A percentile compares a stretch with the other conserved stretches of the same genome.
phyloP scores from a whole-genome alignment of 2,888 invertebrate species.

The Pyrrhosoma nymphula region DNA sequence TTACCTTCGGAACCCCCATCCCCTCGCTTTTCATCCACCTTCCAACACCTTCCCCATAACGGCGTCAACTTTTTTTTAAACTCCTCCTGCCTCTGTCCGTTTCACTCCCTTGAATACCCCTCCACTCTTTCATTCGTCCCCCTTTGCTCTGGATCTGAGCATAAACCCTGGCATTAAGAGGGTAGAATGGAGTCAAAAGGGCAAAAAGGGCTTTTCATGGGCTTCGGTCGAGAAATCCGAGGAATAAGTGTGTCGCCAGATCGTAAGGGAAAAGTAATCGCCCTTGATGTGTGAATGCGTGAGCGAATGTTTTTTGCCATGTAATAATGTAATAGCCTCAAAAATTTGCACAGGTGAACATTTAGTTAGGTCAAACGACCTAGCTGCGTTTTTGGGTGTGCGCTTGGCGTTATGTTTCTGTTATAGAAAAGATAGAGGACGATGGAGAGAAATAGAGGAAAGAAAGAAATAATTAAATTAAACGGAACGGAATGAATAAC shows the following conservation, averaged over 20 bases:
- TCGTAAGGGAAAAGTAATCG: not conserved
- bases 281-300: not conserved
- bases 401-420: too few species aligned
- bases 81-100: not conserved
- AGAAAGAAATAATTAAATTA: too few species aligned
- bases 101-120: not conserved
- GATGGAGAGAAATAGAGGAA: too few species aligned
- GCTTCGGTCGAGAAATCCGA: conserved; percentile 54
- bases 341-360: too few species aligned
- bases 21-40: not conserved
- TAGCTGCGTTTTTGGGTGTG: too few species aligned
- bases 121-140: not conserved
- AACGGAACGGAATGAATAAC: too few species aligned
- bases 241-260: conserved; percentile 28
- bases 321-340: too few species aligned
- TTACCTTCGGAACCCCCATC: too few species aligned
- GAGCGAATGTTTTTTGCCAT: too few species aligned
- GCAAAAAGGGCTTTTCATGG: conserved; percentile 29
- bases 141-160: not conserved
- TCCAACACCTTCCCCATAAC: not conserved
- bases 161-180: conserved; percentile 52
- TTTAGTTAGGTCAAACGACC: too few species aligned
- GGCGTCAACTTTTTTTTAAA: not conserved
- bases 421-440: too few species aligned
- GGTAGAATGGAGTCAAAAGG: conserved; percentile 36